Conservation (phyloP, 2,888 invertebrate genomes). For the Cataglyphis rosenhaueri region DNA sequence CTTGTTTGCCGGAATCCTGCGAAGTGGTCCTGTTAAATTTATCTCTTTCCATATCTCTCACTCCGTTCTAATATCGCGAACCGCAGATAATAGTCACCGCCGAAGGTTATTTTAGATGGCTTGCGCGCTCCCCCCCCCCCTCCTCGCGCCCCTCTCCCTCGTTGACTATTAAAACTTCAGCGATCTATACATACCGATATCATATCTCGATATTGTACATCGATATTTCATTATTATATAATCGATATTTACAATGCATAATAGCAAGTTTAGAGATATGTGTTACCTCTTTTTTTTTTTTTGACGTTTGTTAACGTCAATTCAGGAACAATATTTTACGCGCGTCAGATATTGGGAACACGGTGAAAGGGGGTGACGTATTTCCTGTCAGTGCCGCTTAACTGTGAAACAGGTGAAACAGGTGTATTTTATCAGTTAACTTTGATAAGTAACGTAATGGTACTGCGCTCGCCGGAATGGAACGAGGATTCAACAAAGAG, state of each 20-base stretch:
- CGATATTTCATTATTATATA: constrained; percentile 4
- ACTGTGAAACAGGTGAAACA: not conserved
- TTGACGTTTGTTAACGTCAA: not conserved
- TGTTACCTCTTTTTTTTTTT: not conserved
- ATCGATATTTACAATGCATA: not conserved
- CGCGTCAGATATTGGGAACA: constrained; percentile 14
- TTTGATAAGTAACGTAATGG: not conserved
- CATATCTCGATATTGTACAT: not conserved
- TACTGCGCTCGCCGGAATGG: not conserved
- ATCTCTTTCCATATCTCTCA: not conserved
- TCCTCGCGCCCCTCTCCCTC: not conserved
- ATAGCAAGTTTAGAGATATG: not conserved
- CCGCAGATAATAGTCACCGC: constrained; percentile 5
- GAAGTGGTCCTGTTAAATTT: not conserved
- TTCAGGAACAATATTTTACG: constrained; percentile 14
- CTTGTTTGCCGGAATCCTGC: too few relatives aligned
- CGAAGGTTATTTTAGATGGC: not conserved
- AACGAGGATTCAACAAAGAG: not conserved
- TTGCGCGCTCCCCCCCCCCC: not conserved
- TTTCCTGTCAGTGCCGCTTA: constrained; percentile 12
- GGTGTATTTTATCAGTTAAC: constrained; percentile 38
- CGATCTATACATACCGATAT: constrained; percentile 16
- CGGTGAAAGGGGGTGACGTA: constrained; percentile 27
- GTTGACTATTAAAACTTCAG: constrained; percentile 20
- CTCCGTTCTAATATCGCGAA: constrained; percentile 7